Percentiles rank a stretch among this genome's conserved stretches.
Evolutionary conservation across 1,140 invertebrate genomes (phyloP).

Genomic region (Drosophila azteca): DNA sequence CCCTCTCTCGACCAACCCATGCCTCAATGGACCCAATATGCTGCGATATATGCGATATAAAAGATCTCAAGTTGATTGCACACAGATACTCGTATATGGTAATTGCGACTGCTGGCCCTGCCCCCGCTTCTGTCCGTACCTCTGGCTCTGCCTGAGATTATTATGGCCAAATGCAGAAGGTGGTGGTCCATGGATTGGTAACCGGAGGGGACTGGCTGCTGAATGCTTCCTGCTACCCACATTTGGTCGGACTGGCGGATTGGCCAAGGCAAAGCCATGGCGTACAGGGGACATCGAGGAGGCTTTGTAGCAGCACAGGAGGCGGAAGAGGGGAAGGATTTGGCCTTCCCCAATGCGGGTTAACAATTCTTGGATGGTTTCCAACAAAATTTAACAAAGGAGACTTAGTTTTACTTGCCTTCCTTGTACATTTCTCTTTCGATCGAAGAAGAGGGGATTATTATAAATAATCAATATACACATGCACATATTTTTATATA

Average conservation of each 20-base stretch:
- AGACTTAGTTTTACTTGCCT: background rate
- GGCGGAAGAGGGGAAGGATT: background rate
- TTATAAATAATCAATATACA: no score
- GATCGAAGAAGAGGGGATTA: no score
- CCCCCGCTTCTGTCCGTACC: background rate
- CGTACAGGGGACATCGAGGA: no score
- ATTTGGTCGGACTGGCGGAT: slow-evolving; percentile 2
- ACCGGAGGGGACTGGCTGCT: slow-evolving; percentile 9
- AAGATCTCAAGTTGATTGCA: slow-evolving; percentile 39
- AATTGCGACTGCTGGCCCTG: slow-evolving; percentile 34
- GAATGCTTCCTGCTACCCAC: slow-evolving; percentile 25
- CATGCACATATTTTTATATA: no score
- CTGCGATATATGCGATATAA: slow-evolving; percentile 4
- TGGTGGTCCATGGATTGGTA: slow-evolving; percentile 13
- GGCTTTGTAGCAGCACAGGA: no score
- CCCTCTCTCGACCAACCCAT: background rate
- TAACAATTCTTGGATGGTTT: slow-evolving; percentile 52
- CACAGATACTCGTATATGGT: slow-evolving; percentile 40
- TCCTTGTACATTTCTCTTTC: no score
- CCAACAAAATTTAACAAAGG: slow-evolving; percentile 6
- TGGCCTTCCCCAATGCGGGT: slow-evolving; percentile 45
- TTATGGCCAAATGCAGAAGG: slow-evolving; percentile 35
- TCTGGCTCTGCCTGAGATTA: slow-evolving; percentile 4
- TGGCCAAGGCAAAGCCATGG: no score
- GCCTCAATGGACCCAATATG: background rate